A percentile compares a stretch with the other conserved stretches of the same genome.
Evolutionary conservation across 2,797 vertebrate genomes (phyloP).

Genomic region (Gymnodraco acuticeps): DNA sequence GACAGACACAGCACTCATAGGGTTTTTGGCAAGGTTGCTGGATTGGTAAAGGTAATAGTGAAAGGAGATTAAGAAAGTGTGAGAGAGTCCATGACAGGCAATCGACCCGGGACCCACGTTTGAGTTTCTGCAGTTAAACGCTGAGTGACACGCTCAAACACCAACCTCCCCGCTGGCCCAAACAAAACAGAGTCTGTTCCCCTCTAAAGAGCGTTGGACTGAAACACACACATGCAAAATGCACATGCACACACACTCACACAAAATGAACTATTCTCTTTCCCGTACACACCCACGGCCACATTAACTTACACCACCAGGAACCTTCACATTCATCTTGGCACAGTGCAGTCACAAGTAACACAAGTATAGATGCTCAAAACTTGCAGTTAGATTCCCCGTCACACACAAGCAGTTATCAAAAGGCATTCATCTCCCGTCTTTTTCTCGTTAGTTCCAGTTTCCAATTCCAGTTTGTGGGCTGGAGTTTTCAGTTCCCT

Average conservation of each 20-base stretch:
- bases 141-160: constrained; percentile 76
- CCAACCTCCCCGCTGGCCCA: constrained; percentile 37
- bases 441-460: constrained; percentile 18
- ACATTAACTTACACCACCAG: constrained; percentile 43
- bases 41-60: constrained; percentile 10
- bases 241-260: constrained; percentile 18
- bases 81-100: constrained; percentile 36
- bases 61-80: constrained; percentile 19
- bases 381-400: constrained; percentile 19
- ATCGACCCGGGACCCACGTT: constrained; percentile 59
- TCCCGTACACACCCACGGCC: constrained; percentile 21
- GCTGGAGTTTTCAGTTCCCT: constrained; percentile 5
- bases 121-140: constrained; percentile 54
- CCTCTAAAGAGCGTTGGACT: constrained; percentile 15
- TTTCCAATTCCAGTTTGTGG: not conserved
- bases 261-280: constrained; percentile 57
- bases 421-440: constrained; percentile 22
- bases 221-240: constrained; percentile 40
- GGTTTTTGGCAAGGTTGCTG: constrained; percentile 20
- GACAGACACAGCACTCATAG: constrained; percentile 7
- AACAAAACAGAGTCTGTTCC: constrained; percentile 79
- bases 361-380: constrained; percentile 58
- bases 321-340: constrained; percentile 62
- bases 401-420: constrained; percentile 28
- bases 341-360: constrained; percentile 60